Conservation (phyloP, 2,888 invertebrate genomes). For the Coenonympha arcania region DNA sequence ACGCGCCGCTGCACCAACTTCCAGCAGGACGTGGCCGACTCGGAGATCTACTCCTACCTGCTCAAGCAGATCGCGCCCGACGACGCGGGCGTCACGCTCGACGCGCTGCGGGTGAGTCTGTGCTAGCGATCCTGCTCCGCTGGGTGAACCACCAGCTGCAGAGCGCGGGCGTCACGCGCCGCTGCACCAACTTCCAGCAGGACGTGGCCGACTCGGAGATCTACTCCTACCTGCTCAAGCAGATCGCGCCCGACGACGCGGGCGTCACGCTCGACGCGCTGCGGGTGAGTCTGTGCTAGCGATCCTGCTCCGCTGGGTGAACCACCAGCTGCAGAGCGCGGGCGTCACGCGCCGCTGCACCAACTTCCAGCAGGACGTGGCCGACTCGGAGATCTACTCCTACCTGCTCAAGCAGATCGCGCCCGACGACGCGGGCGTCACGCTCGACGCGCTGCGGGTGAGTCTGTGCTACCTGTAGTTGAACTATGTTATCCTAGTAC, state of each 20-base stretch:
- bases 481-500: too few species aligned
- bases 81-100: constrained; percentile 86
- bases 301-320: constrained; percentile 98
- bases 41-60: constrained; percentile 95
- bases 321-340: constrained; percentile 94
- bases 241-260: constrained; percentile 92
- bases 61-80: constrained; percentile 95
- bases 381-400: constrained; percentile 97
- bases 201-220: constrained; percentile 98
- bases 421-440: constrained; percentile 88
- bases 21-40: constrained; percentile 94
- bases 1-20: constrained; percentile 92
- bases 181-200: constrained; percentile 93
- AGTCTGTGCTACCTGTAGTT: too few species aligned
- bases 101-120: constrained; percentile 80
- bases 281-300: constrained; percentile 76
- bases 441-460: constrained; percentile 85
- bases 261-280: constrained; percentile 90
- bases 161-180: constrained; percentile 86
- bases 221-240: constrained; percentile 93
- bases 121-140: too few species aligned
- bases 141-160: constrained; percentile 99
- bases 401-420: constrained; percentile 96
- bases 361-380: constrained; percentile 95
- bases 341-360: constrained; percentile 89